Conservation (phyloP, 2,888 invertebrate genomes). For the Dasysyrphus albostriatus region DNA sequence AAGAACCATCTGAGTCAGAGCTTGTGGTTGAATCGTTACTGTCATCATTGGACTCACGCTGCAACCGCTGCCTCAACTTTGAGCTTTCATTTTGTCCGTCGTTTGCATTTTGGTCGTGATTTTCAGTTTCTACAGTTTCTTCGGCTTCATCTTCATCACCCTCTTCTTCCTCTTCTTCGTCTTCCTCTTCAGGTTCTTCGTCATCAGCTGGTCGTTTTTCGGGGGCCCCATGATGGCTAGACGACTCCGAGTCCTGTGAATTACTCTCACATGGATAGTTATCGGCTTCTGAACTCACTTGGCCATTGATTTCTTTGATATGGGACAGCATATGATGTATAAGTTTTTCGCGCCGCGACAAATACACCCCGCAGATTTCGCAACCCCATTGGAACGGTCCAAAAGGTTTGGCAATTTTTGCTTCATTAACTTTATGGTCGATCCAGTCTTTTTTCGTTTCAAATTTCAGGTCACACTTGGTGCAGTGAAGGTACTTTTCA, state of each 20-base stretch:
- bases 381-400: slow-evolving; percentile 84
- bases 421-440: slow-evolving; percentile 83
- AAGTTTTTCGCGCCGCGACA: slow-evolving; percentile 83
- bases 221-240: slow-evolving; percentile 50
- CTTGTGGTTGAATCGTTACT: slow-evolving; percentile 70
- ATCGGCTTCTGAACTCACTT: slow-evolving; percentile 45
- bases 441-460: slow-evolving; percentile 82
- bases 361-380: slow-evolving; percentile 83
- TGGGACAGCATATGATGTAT: slow-evolving; percentile 83
- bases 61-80: slow-evolving; percentile 77
- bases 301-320: slow-evolving; percentile 80
- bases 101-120: slow-evolving; percentile 60
- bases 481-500: slow-evolving; percentile 81
- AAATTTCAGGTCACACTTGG: slow-evolving; percentile 81
- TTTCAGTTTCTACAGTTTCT: slow-evolving; percentile 48
- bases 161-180: slow-evolving; percentile 55
- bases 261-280: slow-evolving; percentile 65
- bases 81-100: slow-evolving; percentile 75
- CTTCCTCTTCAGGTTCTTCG: slow-evolving; percentile 58
- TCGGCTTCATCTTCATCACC: slow-evolving; percentile 72
- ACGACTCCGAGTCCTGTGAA: slow-evolving; percentile 66
- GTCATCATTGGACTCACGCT: slow-evolving; percentile 72
- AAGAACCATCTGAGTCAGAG: slow-evolving; percentile 61
- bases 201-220: slow-evolving; percentile 50
- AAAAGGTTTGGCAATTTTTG: slow-evolving; percentile 81